These are phyloP conservation scores for Portunus trituberculatus DNA, from an alignment of 1,140 invertebrate species.

Conservation along the genomic window DNA sequence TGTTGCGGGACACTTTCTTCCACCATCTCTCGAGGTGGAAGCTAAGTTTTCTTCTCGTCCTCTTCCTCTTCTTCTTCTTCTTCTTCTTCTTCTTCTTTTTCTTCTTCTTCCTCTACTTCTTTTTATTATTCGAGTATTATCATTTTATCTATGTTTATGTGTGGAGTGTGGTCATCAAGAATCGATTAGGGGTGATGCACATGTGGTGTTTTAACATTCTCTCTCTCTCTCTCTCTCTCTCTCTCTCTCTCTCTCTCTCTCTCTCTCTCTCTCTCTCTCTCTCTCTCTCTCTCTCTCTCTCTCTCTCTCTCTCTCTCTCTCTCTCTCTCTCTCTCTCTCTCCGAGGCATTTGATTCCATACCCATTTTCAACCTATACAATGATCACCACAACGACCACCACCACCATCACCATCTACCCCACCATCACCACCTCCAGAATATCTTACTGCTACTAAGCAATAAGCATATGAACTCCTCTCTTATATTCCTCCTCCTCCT, in stretches of 20 bases:
- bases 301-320: background rate
- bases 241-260: background rate
- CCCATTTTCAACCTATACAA: no score
- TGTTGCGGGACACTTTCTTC: background rate
- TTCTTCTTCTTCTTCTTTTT: background rate
- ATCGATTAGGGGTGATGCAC: background rate
- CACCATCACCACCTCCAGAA: no score
- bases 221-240: background rate
- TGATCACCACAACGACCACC: no score
- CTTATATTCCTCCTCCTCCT: no score
- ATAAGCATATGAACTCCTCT: background rate
- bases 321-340: background rate
- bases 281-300: background rate
- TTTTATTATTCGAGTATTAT: background rate
- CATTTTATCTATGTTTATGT: conserved; percentile 12
- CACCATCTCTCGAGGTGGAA: background rate
- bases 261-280: background rate
- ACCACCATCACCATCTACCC: no score
- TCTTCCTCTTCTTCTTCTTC: background rate
- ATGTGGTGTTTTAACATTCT: background rate
- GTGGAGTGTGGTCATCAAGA: conserved; percentile 4
- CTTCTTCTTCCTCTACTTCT: background rate
- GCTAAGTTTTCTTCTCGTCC: background rate
- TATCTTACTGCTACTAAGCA: no score
- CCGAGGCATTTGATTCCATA: background rate